phyloP scores from a whole-genome alignment of 2,888 invertebrate species.

The Elgonia sp. region DNA sequence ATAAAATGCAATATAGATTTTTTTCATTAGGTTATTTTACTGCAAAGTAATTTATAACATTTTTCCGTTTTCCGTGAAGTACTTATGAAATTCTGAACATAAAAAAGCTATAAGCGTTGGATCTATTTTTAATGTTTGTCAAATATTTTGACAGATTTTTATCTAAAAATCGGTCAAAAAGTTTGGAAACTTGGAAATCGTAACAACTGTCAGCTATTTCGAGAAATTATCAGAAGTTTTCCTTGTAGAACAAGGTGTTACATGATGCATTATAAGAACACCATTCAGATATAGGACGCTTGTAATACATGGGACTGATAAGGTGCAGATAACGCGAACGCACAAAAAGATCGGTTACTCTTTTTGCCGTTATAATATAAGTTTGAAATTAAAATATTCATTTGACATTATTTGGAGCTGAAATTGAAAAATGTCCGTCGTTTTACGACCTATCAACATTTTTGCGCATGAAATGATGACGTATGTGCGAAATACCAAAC shows the following conservation, averaged over 20 bases:
- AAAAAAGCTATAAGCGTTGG: no score
- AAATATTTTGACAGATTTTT: no score
- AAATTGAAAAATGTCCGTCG: not conserved
- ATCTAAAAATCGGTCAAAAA: no score
- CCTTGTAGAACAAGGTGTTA: conserved; percentile 52
- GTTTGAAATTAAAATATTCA: not conserved
- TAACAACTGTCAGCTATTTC: not conserved
- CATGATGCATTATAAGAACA: conserved; percentile 57
- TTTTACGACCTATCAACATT: not conserved
- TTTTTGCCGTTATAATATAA: conserved; percentile 9
- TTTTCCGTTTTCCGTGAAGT: no score
- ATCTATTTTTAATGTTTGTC: no score
- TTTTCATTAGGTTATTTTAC: no score
- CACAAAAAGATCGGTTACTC: conserved; percentile 33
- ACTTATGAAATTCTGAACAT: no score
- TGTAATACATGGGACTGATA: conserved; percentile 53
- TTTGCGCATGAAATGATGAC: conserved; percentile 44
- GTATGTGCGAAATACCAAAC: conserved; percentile 59
- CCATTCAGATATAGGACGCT: conserved; percentile 65
- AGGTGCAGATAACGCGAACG: conserved; percentile 46
- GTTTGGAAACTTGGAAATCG: not conserved
- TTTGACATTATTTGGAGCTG: not conserved
- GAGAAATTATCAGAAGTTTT: conserved; percentile 16
- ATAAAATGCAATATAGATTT: no score
- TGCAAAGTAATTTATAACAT: no score